Evolutionary conservation across 2,888 invertebrate species (phyloP).

Genomic region (Drosophila borborema): DNA sequence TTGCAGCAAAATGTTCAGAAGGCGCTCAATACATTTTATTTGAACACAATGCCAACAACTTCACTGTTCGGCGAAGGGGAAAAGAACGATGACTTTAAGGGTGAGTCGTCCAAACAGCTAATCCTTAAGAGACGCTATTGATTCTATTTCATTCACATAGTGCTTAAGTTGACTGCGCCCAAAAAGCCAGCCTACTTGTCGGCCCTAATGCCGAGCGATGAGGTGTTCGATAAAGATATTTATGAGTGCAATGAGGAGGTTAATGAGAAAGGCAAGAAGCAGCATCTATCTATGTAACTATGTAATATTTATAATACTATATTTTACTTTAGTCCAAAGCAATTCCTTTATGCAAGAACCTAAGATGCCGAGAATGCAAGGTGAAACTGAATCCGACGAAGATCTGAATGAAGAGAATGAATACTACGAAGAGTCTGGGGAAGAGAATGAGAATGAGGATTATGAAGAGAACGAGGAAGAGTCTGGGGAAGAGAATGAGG

Average conservation of each 20-base stretch:
- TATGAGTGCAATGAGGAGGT: constrained; percentile 17
- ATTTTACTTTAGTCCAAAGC: not conserved
- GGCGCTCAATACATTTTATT: constrained; percentile 35
- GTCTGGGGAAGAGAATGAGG: not conserved
- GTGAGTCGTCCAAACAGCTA: not conserved
- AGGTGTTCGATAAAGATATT: constrained; percentile 32
- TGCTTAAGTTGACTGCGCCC: constrained; percentile 1
- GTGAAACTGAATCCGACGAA: not conserved
- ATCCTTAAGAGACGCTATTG: not conserved
- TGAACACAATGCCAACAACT: not conserved
- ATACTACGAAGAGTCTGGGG: not conserved
- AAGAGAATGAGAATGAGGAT: not conserved
- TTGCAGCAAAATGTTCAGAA: not conserved
- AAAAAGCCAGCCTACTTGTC: constrained; percentile 24
- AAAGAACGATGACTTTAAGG: not conserved
- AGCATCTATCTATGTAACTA: too few relatives aligned
- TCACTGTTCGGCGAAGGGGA: constrained; percentile 13
- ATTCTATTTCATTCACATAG: not conserved
- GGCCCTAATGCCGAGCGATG: constrained; percentile 43
- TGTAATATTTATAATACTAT: not conserved
- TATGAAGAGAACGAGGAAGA: not conserved
- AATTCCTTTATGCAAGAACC: constrained; percentile 21
- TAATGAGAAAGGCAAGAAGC: constrained; percentile 11
- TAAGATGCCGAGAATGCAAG: not conserved
- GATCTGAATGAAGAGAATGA: not conserved